Evolutionary conservation across 2,113 vertebrate species (phyloP).

Genomic region (Phasianus colchicus): DNA sequence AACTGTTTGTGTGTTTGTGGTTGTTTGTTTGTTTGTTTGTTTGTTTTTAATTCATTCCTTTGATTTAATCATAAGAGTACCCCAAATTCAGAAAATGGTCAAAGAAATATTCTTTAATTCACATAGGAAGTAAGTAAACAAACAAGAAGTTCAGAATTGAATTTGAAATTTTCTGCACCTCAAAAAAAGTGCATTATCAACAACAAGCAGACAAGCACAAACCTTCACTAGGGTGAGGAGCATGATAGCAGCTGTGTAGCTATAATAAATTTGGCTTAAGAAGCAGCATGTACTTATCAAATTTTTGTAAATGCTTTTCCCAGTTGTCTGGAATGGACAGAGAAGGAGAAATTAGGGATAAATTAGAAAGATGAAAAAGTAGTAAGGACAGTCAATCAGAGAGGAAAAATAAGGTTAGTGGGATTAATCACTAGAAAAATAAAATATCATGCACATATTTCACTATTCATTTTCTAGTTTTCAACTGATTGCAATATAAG

Average conservation of each 20-base stretch:
- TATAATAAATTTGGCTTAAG: background rate
- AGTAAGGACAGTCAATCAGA: background rate
- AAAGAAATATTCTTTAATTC: background rate
- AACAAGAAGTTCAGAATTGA: background rate
- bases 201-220: background rate
- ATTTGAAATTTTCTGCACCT: background rate
- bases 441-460: background rate
- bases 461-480: background rate
- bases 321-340: background rate
- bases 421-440: background rate
- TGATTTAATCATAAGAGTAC: background rate
- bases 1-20: background rate
- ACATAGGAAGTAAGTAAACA: background rate
- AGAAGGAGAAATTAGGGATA: background rate
- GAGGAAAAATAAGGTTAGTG: background rate
- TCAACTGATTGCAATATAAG: background rate
- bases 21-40: too few species aligned
- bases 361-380: background rate
- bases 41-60: background rate
- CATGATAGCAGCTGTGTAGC: background rate
- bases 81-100: background rate
- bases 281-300: background rate
- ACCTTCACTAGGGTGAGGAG: background rate
- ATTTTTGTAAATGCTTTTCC: constrained; percentile 1
- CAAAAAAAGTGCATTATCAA: background rate